phyloP scores from a whole-genome alignment of 2,113 vertebrate genomes.

The Alligator sinensis region DNA sequence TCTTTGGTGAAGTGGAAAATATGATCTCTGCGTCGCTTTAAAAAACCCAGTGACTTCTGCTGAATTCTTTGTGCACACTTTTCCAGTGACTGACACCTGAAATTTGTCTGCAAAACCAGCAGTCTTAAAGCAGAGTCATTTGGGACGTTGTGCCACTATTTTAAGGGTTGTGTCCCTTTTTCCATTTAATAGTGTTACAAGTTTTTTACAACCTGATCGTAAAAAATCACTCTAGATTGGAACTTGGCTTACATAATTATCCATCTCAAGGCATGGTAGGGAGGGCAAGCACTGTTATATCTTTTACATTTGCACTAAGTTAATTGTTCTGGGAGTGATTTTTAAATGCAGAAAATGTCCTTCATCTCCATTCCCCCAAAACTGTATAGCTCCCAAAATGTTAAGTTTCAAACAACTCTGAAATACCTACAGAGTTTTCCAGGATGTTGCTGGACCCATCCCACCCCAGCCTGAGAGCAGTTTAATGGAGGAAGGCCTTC shows the following conservation, averaged over 20 bases:
- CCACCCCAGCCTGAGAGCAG: background rate
- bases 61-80: background rate
- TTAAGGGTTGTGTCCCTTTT: background rate
- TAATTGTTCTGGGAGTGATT: background rate
- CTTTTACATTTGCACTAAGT: background rate
- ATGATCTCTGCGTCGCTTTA: rapidly evolving
- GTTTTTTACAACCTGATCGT: background rate
- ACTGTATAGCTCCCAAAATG: background rate
- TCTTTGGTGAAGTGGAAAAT: background rate
- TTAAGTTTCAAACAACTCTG: background rate
- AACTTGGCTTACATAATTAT: background rate
- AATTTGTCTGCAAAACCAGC: background rate
- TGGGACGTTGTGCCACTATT: background rate
- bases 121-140: background rate
- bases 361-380: background rate
- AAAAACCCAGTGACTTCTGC: background rate
- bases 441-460: background rate
- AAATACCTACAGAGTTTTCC: background rate
- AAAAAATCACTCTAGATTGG: background rate
- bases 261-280: background rate
- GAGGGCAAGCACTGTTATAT: no score
- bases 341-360: constrained; percentile 16
- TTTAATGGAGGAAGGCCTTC: background rate
- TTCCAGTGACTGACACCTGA: background rate
- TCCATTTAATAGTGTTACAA: background rate